Percentiles rank a stretch among this genome's conserved stretches.
Evolutionary conservation across 2,113 vertebrate species (phyloP).

Genomic region (Ammodramus savannarum): DNA sequence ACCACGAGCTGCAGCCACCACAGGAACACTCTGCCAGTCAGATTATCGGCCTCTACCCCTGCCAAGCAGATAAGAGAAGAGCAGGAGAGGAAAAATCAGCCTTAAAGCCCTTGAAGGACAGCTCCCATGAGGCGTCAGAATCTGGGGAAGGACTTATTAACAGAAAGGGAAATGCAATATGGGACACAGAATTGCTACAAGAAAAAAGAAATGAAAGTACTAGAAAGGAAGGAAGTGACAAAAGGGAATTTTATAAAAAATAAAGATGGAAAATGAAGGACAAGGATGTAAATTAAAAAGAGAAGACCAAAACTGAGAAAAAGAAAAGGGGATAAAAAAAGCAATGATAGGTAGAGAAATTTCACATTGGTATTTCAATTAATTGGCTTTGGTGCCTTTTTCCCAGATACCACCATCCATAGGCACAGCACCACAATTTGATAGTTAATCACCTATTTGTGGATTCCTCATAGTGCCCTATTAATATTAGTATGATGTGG

Average conservation of each 20-base stretch:
- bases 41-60: neutral
- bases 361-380: neutral
- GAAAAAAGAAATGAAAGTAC: neutral
- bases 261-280: neutral
- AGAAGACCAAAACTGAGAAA: neutral
- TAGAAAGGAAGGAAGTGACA: neutral
- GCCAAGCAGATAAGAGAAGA: neutral
- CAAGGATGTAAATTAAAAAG: neutral
- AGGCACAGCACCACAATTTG: neutral
- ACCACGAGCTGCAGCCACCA: neutral
- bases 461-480: neutral
- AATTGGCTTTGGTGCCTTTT: neutral
- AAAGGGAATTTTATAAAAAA: constrained; percentile 6
- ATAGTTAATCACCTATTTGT: neutral
- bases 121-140: neutral
- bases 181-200: neutral
- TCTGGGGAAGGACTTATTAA: neutral
- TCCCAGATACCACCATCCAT: neutral
- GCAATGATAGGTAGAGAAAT: neutral
- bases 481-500: accelerated
- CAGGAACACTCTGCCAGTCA: neutral
- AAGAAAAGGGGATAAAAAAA: neutral
- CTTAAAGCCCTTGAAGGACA: neutral
- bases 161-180: neutral
- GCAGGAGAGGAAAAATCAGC: neutral